phyloP scores from a whole-genome alignment of 2,113 vertebrate species.

The Cinclus mexicanus region DNA sequence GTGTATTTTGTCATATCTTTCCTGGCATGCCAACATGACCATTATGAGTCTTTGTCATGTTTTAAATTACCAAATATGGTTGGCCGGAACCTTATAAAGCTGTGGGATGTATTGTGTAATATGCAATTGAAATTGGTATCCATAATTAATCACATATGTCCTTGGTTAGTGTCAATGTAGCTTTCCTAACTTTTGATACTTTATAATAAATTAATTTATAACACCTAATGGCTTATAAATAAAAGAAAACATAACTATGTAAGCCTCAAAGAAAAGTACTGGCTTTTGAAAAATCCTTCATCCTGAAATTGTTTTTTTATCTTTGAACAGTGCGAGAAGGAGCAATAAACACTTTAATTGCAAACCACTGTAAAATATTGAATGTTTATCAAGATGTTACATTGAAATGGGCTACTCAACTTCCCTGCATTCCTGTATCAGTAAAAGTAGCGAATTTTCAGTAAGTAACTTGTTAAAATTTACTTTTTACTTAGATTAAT shows the following conservation, averaged over 20 bases:
- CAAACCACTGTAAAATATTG: conserved; percentile 89
- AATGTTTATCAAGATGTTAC: conserved; percentile 92
- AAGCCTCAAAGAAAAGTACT: background rate
- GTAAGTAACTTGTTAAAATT: conserved; percentile 77
- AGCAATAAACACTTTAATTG: conserved; percentile 86
- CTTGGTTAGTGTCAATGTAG: background rate
- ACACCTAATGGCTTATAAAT: background rate
- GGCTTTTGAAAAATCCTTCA: background rate
- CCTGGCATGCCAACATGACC: background rate
- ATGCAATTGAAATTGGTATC: background rate
- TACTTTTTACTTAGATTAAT: background rate
- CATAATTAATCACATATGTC: background rate
- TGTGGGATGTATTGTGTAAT: background rate
- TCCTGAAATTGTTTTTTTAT: background rate
- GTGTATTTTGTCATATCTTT: background rate
- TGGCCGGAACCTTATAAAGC: background rate
- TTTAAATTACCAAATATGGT: background rate
- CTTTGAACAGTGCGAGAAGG: conserved; percentile 85
- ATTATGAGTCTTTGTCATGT: background rate
- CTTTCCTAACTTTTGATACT: background rate
- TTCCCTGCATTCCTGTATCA: conserved; percentile 85
- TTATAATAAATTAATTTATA: background rate
- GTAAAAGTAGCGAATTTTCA: conserved; percentile 85
- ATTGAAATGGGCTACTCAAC: conserved; percentile 92
- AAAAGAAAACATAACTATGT: background rate